A percentile compares a stretch with the other conserved stretches of the same genome.
These are phyloP conservation scores for Sinella curviseta DNA, from an alignment of 1,140 invertebrate species.

Conservation along the genomic window DNA sequence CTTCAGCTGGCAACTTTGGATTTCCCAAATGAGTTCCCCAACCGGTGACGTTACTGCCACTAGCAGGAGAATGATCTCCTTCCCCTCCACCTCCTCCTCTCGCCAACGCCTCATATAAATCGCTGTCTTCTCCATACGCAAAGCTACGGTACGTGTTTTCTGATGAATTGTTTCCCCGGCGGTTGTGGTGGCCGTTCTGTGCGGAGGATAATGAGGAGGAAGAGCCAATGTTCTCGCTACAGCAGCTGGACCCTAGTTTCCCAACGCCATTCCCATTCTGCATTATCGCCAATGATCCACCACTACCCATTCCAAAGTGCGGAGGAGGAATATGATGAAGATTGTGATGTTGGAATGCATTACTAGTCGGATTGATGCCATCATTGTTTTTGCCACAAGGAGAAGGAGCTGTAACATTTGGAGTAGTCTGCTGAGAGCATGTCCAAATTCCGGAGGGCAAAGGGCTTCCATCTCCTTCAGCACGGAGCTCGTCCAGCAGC, in stretches of 20 bases:
- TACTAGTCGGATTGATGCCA: too few relatives aligned
- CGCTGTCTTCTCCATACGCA: not conserved
- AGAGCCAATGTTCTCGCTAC: not conserved
- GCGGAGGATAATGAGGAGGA: not conserved
- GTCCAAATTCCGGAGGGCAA: slow-evolving; percentile 18
- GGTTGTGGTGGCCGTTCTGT: not conserved
- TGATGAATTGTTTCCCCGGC: not conserved
- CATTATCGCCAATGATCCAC: not conserved
- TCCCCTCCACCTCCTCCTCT: not conserved
- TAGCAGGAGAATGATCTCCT: not conserved
- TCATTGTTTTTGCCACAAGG: too few relatives aligned
- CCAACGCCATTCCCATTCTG: not conserved
- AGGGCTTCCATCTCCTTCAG: slow-evolving; percentile 17
- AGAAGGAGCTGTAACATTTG: too few relatives aligned
- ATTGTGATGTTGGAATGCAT: too few relatives aligned
- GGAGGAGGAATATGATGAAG: not conserved
- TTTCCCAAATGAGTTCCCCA: not conserved
- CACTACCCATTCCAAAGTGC: not conserved
- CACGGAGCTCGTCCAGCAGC: slow-evolving; percentile 5
- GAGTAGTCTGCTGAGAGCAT: not conserved
- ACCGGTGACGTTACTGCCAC: not conserved
- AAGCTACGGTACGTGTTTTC: slow-evolving; percentile 2
- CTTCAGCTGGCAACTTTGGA: not conserved
- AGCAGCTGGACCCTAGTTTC: not conserved
- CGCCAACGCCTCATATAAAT: slow-evolving; percentile 5